Conservation (phyloP, 2,888 invertebrate species). For the Pyrrhia umbra region DNA sequence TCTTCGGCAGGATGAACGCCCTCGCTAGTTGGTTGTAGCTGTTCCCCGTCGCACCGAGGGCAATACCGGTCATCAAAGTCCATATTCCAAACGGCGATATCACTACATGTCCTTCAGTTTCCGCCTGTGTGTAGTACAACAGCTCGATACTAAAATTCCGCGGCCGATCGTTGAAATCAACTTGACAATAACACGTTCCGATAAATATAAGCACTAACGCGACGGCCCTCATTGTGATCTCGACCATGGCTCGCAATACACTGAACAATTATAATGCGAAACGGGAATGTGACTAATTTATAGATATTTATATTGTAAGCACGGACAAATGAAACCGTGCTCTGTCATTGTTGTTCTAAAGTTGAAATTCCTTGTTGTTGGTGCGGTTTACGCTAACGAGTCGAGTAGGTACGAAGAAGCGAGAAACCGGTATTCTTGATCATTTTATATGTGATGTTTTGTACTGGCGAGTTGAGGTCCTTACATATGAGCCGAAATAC, state of each 20-base stretch:
- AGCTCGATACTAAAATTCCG: slow-evolving; percentile 85
- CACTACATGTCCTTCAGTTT: slow-evolving; percentile 82
- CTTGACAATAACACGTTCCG: slow-evolving; percentile 74
- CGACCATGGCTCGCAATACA: slow-evolving; percentile 70
- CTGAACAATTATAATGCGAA: slow-evolving; percentile 77
- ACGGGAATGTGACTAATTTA: slow-evolving; percentile 75
- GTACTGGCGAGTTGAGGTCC: slow-evolving; percentile 32
- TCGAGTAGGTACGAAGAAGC: slow-evolving; percentile 34
- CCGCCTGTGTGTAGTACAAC: slow-evolving; percentile 79
- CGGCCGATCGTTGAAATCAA: slow-evolving; percentile 81
- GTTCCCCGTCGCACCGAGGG: slow-evolving; percentile 80
- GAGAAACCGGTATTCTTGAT: slow-evolving; percentile 51
- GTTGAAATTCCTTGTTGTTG: slow-evolving; percentile 32
- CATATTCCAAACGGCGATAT: slow-evolving; percentile 88
- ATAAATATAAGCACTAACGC: slow-evolving; percentile 71
- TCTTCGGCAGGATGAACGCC: slow-evolving; percentile 80
- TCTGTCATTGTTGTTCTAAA: slow-evolving; percentile 14
- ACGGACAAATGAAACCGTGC: slow-evolving; percentile 34
- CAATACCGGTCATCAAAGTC: slow-evolving; percentile 86
- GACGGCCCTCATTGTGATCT: slow-evolving; percentile 74
- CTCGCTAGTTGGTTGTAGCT: slow-evolving; percentile 76
- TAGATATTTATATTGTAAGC: slow-evolving; percentile 54
- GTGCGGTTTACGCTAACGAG: slow-evolving; percentile 28
- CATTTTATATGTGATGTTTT: slow-evolving; percentile 46
- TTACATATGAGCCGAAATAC: slow-evolving; percentile 27